Conservation (phyloP, 2,888 invertebrate genomes). For the Ceriagrion tenellum region DNA sequence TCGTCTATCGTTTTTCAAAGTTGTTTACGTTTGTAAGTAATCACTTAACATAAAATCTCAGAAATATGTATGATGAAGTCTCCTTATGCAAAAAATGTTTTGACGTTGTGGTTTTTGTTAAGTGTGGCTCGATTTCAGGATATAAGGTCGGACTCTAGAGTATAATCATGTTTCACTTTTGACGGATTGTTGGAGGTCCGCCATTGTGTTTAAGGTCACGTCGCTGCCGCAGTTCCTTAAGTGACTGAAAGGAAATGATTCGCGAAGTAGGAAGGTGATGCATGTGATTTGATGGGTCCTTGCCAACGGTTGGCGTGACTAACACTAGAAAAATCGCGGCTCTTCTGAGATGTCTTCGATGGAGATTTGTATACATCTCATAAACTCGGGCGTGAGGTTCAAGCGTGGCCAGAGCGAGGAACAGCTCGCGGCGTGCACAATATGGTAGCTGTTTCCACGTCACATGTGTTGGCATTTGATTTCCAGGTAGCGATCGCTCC, state of each 20-base stretch:
- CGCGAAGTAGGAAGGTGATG: not conserved
- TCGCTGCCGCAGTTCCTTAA: not conserved
- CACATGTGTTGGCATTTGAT: not conserved
- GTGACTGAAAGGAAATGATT: slow-evolving; percentile 22
- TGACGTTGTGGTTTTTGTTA: too few species aligned
- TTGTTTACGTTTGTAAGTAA: too few species aligned
- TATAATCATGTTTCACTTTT: too few species aligned
- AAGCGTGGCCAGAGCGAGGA: not conserved
- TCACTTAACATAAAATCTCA: too few species aligned
- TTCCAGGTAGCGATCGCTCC: not conserved
- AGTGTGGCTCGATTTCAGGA: too few species aligned
- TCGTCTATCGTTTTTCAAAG: too few species aligned
- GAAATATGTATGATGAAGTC: too few species aligned
- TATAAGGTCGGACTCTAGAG: too few species aligned
- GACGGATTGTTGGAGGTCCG: not conserved
- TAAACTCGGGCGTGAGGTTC: not conserved
- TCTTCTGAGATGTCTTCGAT: slow-evolving; percentile 3
- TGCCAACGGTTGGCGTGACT: not conserved
- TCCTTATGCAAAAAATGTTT: too few species aligned
- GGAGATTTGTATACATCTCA: slow-evolving; percentile 22
- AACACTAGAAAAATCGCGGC: not conserved
- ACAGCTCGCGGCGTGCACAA: not conserved
- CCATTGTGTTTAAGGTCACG: not conserved
- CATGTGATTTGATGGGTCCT: not conserved
- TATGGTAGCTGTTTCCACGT: not conserved